Conservation (phyloP, 1,140 invertebrate genomes). For the Platorchestia sp. region DNA sequence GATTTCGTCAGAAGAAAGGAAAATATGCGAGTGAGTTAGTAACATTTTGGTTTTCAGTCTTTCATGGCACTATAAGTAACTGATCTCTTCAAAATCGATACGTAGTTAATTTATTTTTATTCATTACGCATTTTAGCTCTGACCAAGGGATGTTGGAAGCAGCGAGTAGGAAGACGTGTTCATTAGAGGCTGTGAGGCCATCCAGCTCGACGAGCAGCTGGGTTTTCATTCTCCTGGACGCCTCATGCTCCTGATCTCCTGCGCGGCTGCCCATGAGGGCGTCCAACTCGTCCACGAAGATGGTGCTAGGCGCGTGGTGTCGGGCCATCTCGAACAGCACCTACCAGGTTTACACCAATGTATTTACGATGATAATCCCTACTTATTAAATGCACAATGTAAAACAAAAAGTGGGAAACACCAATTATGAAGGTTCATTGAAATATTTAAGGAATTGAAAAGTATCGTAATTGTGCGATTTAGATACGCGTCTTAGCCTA, state of each 20-base stretch:
- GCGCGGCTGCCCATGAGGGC: slow-evolving; percentile 74
- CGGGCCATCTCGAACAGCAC: slow-evolving; percentile 77
- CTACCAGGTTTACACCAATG: not conserved
- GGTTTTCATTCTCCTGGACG: slow-evolving; percentile 75
- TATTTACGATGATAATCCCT: no score
- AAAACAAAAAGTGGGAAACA: no score
- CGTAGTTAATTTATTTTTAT: not conserved
- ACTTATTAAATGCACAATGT: no score
- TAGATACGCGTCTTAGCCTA: no score
- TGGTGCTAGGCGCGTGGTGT: slow-evolving; percentile 74
- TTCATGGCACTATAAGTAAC: not conserved
- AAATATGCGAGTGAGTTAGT: not conserved
- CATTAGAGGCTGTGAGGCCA: slow-evolving; percentile 72
- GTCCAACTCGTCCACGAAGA: slow-evolving; percentile 75
- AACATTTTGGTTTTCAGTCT: not conserved
- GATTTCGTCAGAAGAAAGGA: not conserved
- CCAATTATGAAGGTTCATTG: no score
- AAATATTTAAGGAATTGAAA: no score
- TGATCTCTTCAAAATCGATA: not conserved
- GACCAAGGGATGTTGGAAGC: slow-evolving; percentile 94
- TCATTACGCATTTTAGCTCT: slow-evolving; percentile 38
- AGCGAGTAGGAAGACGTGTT: slow-evolving; percentile 85
- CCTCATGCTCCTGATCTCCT: slow-evolving; percentile 74
- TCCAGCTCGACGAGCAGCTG: slow-evolving; percentile 88
- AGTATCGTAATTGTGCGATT: no score